Evolutionary conservation across 37 sponge, comb jelly and placozoan species (phyloP).

Genomic region (Axinella damicornis): DNA sequence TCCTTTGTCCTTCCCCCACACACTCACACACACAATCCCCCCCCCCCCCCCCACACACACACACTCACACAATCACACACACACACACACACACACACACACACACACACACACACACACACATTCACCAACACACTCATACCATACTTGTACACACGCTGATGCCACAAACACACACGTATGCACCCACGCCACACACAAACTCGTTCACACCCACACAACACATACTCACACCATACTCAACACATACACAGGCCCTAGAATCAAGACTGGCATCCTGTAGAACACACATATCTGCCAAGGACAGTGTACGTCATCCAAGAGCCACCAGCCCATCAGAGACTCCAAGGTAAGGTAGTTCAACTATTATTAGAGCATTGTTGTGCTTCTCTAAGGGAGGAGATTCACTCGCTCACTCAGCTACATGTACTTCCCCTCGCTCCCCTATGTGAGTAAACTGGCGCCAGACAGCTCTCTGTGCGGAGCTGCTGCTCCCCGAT

Average conservation of each 20-base stretch:
- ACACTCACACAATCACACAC: slow-evolving; percentile 11
- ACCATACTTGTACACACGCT: slow-evolving; percentile 8
- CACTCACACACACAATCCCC: too few relatives aligned
- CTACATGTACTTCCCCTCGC: too few relatives aligned
- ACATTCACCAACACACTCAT: slow-evolving; percentile 32
- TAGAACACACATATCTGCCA: slow-evolving; percentile 67
- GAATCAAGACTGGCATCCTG: slow-evolving; percentile 84
- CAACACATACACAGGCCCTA: slow-evolving; percentile 56
- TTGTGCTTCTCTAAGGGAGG: too few relatives aligned
- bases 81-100: slow-evolving; percentile 35
- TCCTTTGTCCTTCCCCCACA: background rate
- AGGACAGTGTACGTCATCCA: slow-evolving; percentile 29
- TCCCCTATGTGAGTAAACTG: too few relatives aligned
- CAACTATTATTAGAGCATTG: too few relatives aligned
- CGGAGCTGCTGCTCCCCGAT: too few relatives aligned
- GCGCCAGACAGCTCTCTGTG: too few relatives aligned
- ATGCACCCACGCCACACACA: slow-evolving; percentile 38
- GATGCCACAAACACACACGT: slow-evolving; percentile 4
- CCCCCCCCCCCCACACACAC: too few relatives aligned
- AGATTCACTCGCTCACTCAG: too few relatives aligned
- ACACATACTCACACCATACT: background rate
- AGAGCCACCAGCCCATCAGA: slow-evolving; percentile 13
- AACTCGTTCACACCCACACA: slow-evolving; percentile 39
- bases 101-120: slow-evolving; percentile 49
- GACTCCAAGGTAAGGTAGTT: slow-evolving; percentile 32